Conservation (phyloP, 2,113 vertebrate genomes). For the Ploceus nigricollis region DNA sequence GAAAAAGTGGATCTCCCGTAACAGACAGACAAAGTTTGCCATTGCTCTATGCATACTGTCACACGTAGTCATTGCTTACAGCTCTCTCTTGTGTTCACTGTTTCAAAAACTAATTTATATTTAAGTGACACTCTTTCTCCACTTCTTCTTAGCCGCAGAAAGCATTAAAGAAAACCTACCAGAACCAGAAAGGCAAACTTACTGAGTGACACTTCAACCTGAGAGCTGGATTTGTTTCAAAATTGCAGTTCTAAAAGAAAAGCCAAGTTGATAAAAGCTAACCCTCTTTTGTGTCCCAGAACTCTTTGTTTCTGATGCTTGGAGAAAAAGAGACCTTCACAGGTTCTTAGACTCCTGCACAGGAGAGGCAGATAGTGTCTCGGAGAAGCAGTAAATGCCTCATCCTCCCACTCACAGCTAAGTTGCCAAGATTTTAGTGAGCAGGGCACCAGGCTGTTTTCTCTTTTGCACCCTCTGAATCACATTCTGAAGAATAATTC, state of each 20-base stretch:
- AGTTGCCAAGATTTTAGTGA: neutral
- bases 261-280: neutral
- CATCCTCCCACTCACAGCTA: neutral
- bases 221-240: neutral
- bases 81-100: neutral
- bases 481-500: neutral
- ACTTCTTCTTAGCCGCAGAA: conserved; percentile 27
- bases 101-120: conserved; percentile 59
- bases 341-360: neutral
- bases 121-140: conserved; percentile 46
- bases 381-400: neutral
- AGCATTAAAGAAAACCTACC: neutral
- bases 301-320: neutral
- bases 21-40: conserved; percentile 39
- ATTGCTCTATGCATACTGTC: conserved; percentile 55
- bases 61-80: conserved; percentile 37
- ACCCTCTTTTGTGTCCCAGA: neutral
- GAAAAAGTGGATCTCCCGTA: conserved; percentile 39
- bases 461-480: neutral
- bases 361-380: neutral
- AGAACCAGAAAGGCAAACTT: neutral
- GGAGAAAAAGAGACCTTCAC: neutral
- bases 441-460: fast-evolving
- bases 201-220: neutral
- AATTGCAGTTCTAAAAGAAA: neutral